A percentile compares a stretch with the other conserved stretches of the same genome.
Evolutionary conservation across 23 tunicate genomes (phyloP).

Genomic region (Trididemnum clinides): DNA sequence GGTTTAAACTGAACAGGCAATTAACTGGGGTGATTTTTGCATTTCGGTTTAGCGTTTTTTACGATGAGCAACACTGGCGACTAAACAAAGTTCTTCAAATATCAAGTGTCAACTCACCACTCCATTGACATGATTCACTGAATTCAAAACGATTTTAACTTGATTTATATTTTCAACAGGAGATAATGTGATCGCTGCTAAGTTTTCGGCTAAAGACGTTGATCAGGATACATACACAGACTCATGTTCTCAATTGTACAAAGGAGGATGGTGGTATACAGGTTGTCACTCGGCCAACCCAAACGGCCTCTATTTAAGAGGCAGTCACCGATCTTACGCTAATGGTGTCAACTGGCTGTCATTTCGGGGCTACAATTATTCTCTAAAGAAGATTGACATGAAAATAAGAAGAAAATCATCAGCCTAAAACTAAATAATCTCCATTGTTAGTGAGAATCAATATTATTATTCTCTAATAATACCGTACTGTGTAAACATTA

Average conservation of each 20-base stretch:
- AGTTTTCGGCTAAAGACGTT: background rate
- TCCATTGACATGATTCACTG: too few relatives aligned
- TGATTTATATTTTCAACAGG: too few relatives aligned
- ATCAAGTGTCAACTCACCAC: too few relatives aligned
- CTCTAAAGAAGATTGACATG: slow-evolving; percentile 39
- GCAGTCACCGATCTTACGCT: slow-evolving; percentile 29
- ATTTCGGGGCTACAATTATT: slow-evolving; percentile 32
- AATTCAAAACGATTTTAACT: too few relatives aligned
- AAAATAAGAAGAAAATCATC: slow-evolving; percentile 31
- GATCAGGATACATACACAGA: background rate
- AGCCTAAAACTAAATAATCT: background rate
- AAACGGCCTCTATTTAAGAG: slow-evolving; percentile 29
- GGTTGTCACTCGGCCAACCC: slow-evolving; percentile 38
- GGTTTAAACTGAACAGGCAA: too few relatives aligned
- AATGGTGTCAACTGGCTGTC: slow-evolving; percentile 33
- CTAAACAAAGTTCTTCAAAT: too few relatives aligned
- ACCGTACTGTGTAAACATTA: background rate
- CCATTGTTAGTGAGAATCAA: background rate
- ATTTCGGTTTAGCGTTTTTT: too few relatives aligned
- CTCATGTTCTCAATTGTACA: background rate
- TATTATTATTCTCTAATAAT: background rate
- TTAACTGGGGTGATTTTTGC: too few relatives aligned
- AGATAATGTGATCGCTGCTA: too few relatives aligned
- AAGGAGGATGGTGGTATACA: slow-evolving; percentile 48
- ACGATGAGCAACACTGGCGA: too few relatives aligned